A percentile compares a stretch with the other conserved stretches of the same genome.
These are phyloP conservation scores for Cryptophagus acutangulus DNA, from an alignment of 2,888 invertebrate species.

Conservation along the genomic window DNA sequence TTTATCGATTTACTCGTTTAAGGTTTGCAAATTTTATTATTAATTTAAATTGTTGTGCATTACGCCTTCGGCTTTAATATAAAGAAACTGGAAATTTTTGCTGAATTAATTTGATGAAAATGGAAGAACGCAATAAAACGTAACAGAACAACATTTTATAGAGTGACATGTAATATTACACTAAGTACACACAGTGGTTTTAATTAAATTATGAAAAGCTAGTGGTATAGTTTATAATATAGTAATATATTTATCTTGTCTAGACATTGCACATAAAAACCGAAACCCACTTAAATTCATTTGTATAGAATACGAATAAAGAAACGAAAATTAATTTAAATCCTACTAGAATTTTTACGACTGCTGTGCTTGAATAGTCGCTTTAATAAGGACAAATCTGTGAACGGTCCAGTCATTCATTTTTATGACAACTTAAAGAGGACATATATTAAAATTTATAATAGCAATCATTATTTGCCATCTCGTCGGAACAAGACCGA, in stretches of 20 bases:
- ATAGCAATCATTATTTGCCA: conserved; percentile 7
- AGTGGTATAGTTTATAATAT: too few species aligned
- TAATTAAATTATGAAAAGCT: too few species aligned
- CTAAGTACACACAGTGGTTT: too few species aligned
- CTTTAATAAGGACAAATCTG: conserved; percentile 11
- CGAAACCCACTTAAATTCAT: not conserved
- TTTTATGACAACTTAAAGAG: conserved; percentile 12
- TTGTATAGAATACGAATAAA: not conserved
- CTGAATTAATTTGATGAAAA: too few species aligned
- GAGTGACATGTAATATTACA: too few species aligned
- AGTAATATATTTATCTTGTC: conserved; percentile 6
- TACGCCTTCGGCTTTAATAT: too few species aligned
- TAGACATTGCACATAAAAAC: conserved; percentile 10
- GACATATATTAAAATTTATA: conserved; percentile 11
- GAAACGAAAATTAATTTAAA: conserved; percentile 11
- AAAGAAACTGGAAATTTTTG: too few species aligned
- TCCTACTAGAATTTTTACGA: conserved; percentile 10
- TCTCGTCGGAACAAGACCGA: conserved; percentile 2
- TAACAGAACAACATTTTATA: too few species aligned
- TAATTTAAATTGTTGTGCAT: too few species aligned
- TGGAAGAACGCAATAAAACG: too few species aligned
- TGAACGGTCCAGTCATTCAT: conserved; percentile 5
- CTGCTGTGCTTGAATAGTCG: conserved; percentile 6
- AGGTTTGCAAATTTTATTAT: too few species aligned
- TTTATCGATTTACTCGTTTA: too few species aligned